Evolutionary conservation across 2,113 vertebrate species (phyloP), one percentile per base, ranked within the genome.

Genomic region (Bettongia penicillata): DNA sequence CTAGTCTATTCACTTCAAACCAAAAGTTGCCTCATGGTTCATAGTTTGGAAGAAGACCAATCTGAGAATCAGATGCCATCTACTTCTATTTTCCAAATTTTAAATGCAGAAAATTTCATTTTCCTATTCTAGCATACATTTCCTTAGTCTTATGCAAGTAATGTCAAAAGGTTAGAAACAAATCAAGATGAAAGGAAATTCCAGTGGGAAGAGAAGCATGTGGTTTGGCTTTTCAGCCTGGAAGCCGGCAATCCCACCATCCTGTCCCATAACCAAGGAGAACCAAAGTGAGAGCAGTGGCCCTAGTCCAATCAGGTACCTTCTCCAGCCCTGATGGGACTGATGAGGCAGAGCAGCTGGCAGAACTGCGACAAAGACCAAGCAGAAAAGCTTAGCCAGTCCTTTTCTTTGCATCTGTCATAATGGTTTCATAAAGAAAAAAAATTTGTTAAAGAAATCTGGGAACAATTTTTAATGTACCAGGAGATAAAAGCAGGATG

Each of bases 271-370:
- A 24, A 37, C 23, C 57, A 90, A 48, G 52, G 22, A 9, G n/a
- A 3, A 0, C 0, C 89, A 10, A 28, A 2, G 25, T 0, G 7
- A 51, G 48, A 47, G 3, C 93, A 0, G 0, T 53, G 51, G 51
- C 77, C 24, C 3, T 1, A 43, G 77, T 49, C 90, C 0, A 3
- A 0, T n/a, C 12, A n/a, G 61, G 23, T 53, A 53, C 22, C 53
- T 53, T n/a, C 51, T 52, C 51, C 51, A 52, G 16, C 51, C n/a
- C 43, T 51, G 24, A 9, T 28, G 37, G 68, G 93, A 90, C 53
- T 50, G n/a, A 22, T 26, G 52, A 55, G 43, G 12, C 50, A n/a
- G 89, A 28, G 57, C 48, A 26, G 89, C 50, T 50, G 11, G 1
- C 50, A 14, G 93, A 61, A 49, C 26, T 53, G 9, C 48, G 90